Base-by-base conservation (phyloP, 1,140 invertebrate genomes). In the Nymphalis io region DNA sequence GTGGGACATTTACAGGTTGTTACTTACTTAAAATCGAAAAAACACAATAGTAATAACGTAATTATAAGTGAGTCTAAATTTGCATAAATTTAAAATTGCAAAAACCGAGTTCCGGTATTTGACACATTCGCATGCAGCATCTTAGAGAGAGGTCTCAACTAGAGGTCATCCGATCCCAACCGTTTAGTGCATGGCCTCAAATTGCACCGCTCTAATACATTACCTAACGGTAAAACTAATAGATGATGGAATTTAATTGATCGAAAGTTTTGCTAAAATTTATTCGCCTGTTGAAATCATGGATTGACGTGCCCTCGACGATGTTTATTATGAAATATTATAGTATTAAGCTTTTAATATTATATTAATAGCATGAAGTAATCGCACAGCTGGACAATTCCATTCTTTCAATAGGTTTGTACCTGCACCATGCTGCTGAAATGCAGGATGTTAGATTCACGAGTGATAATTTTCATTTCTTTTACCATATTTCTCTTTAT, bases 191-290 rank as follows among this genome's bases (percentile, higher is more conserved):
- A 68, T 39, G 68, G 59, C 53, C 70, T 70, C 39, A 73, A 69
- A 65, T 66, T 75, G 70, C 74, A 76, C 68, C 74, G 48, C 60
- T 72, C 74, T 78, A 78, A 78, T 71, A 62, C 69, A 73, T 75
- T 78, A 73, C 71, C 69, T 72, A 73, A 74, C 74, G 68, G 74
- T 72, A 67, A 61, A 76, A 65, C 71, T 72, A 75, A 73, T 73
- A 74, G 76, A 69, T 77, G 73, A 75, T 79, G 75, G 66, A 39
- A 38, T 68, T 76, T 79, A 76, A 79, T 79, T 74, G 76, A 79
- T 78, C 58, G 72, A 73, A 70, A 76, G 68, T 62, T 71, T 70
- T 55, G 66, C 51, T 55, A 55, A 40, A 53, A 71, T 53, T 66
- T 57, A 66, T 65, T 71, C 59, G 48, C 51, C 59, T 66, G 48